Evolutionary conservation across 2,888 invertebrate genomes (phyloP), one percentile per base, ranked within the genome.

Genomic region (Platycheirus albimanus): DNA sequence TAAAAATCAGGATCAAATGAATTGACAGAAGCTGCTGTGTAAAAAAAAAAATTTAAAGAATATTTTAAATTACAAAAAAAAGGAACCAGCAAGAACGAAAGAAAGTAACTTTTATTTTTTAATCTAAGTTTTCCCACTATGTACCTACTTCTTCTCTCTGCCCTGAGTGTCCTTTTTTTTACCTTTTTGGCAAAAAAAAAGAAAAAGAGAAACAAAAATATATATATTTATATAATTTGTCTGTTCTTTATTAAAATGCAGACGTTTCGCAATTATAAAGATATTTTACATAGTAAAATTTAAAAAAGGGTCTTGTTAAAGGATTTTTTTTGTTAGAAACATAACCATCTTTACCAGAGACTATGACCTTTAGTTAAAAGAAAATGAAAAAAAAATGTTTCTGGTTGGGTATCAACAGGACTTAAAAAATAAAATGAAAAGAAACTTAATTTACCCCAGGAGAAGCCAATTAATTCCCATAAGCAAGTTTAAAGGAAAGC

Each of bases 201-300:
- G 6, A 33, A 8, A 33, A 33, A 33, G 7, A 3, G 7, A 33
- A 33, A 1, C 5, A 33, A 33, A 24, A 24, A 24, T 24, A 24
- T 24, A 24, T 6, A 24, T 6, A 4, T 24, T 24, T 24, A n/a
- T 30, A 54, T 38, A 74, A 80, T 66, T 69, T 56, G 52, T 83
- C 63, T 56, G 52, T 83, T 72, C 13, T 51, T 69, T 67, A 74
- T 83, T 83, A 69, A 74, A 78, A 83, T 74, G 63, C 83, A 78
- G 77, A 78, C 83, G 75, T 51, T 83, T 74, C 58, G 63, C 56
- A 78, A 83, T 78, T 83, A 83, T 74, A 69, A 74, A 69, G 69
- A 83, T 83, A 78, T 83, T 83, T 83, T 81, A 47, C 80, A 70
- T 70, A 52, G 36, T 28, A 61, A 36, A 64, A 47, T 6, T 15